These are phyloP conservation scores for Lutraria rhynchaena DNA, from an alignment of 1,140 invertebrate genomes.

Conservation along the genomic window DNA sequence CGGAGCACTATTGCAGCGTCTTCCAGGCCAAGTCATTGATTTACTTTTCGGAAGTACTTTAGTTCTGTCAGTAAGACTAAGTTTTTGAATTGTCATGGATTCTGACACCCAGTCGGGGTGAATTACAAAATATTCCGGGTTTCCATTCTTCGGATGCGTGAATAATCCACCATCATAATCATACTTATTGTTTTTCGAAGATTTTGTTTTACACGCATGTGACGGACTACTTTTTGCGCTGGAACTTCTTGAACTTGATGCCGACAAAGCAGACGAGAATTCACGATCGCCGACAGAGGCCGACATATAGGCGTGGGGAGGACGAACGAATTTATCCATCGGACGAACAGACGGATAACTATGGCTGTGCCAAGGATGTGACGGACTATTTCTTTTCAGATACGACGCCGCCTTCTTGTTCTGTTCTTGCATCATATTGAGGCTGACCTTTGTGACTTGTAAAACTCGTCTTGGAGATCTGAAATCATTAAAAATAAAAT, in stretches of 20 bases:
- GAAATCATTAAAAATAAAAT: conserved; percentile 6
- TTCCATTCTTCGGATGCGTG: conserved; percentile 59
- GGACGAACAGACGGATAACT: conserved; percentile 61
- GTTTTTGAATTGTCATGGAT: conserved; percentile 71
- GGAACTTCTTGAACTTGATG: conserved; percentile 52
- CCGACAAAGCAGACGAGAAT: conserved; percentile 48
- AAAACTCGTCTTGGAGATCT: conserved; percentile 42
- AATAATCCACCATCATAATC: conserved; percentile 68
- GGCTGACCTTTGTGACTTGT: conserved; percentile 44
- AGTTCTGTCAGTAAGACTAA: conserved; percentile 61
- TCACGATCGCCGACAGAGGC: conserved; percentile 45
- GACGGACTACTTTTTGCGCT: conserved; percentile 57
- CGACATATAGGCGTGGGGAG: conserved; percentile 61
- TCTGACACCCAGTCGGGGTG: conserved; percentile 79
- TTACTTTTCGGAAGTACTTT: conserved; percentile 53
- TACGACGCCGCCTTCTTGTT: conserved; percentile 40
- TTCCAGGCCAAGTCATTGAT: conserved; percentile 70
- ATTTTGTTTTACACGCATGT: conserved; percentile 40
- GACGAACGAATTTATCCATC: conserved; percentile 49
- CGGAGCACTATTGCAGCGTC: conserved; percentile 72
- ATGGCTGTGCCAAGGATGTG: conserved; percentile 65
- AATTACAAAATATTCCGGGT: conserved; percentile 72
- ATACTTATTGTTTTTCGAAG: conserved; percentile 56
- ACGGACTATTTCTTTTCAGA: conserved; percentile 57
- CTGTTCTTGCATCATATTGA: conserved; percentile 57